A percentile compares a stretch with the other conserved stretches of the same genome.
Evolutionary conservation across 2,888 invertebrate genomes (phyloP).

Genomic region (Leptogaster cylindrica): DNA sequence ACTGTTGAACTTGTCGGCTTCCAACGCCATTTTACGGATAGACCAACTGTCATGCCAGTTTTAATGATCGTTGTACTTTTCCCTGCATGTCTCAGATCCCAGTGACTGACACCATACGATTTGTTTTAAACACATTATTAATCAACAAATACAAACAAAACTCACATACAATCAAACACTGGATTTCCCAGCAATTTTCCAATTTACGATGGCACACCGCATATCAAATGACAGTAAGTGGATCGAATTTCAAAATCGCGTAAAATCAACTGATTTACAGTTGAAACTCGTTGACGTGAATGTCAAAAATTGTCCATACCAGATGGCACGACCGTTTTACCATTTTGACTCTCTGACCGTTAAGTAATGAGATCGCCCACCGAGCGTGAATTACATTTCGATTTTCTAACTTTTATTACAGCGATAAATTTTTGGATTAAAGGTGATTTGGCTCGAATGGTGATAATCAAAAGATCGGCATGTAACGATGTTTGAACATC

Average conservation of each 20-base stretch:
- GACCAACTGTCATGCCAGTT: too few species aligned
- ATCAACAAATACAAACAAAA: background rate
- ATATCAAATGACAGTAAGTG: slow-evolving; percentile 30
- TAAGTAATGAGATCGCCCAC: slow-evolving; percentile 36
- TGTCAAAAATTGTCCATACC: slow-evolving; percentile 32
- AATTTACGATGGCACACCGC: slow-evolving; percentile 30
- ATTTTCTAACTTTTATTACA: slow-evolving; percentile 30
- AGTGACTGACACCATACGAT: too few species aligned
- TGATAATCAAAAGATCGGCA: background rate
- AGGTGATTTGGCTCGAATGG: slow-evolving; percentile 5
- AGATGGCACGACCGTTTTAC: slow-evolving; percentile 9
- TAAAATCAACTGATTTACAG: slow-evolving; percentile 35
- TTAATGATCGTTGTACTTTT: too few species aligned
- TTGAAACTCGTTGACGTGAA: slow-evolving; percentile 18
- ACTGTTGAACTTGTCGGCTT: too few species aligned
- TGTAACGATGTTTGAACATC: background rate
- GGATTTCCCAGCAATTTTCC: slow-evolving; percentile 13
- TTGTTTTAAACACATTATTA: too few species aligned
- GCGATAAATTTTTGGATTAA: slow-evolving; percentile 36
- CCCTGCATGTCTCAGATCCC: too few species aligned
- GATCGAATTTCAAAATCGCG: slow-evolving; percentile 37
- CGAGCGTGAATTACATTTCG: slow-evolving; percentile 29
- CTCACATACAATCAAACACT: background rate
- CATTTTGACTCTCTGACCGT: slow-evolving; percentile 5
- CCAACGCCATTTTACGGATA: too few species aligned